Base-by-base conservation (phyloP, 1,140 invertebrate genomes). In the Yoshiicerus persimilis region DNA sequence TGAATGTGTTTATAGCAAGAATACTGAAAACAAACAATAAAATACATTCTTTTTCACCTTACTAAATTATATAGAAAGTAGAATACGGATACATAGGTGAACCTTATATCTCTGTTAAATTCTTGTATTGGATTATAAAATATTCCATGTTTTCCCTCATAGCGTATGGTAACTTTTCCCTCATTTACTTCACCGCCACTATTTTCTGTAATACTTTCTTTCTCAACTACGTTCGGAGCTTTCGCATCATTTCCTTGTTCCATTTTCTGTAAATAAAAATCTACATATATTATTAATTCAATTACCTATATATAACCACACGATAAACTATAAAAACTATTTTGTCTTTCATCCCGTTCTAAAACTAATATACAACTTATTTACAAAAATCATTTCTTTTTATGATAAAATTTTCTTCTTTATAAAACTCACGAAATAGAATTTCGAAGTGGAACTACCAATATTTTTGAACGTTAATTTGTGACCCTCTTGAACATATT, bases 91-190 rank as follows among this genome's bases (percentile, higher is more conserved):
- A 5, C 90, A 77, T 77, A 80, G 87, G 13, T 25, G 32, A 94
- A 96, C 94, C 96, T 98, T n/a, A 99, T 92, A 93, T 99, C 98
- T 91, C 98, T 94, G 92, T 99, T 99, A 91, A 99, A 99, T 93
- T 99, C 97, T 93, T 99, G 98, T 23, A 99, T 98, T 4, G 97
- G 97, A 93, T 99, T 99, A 91, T 99, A 99, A 93, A 99, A 99
- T 0, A 99, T 97, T 92, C 96, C 95, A 75, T 95, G 94, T 13
- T 91, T 86, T 23, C 93, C 92, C 11, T 94, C 94, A 20, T 95
- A 92, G 16, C 94, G 91, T 88, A 97, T 95, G 91, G 94, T 94
- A 2, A 96, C 96, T 91, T 95, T 93, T 0, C 97, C 97, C 93
- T 98, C 97, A 5, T 41, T 13, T 4, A 86, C 84, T 56, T 66